Evolutionary conservation across 2,888 invertebrate genomes (phyloP), one percentile per base, ranked within the genome.

Genomic region (Aphelenchoides bicaudatus): DNA sequence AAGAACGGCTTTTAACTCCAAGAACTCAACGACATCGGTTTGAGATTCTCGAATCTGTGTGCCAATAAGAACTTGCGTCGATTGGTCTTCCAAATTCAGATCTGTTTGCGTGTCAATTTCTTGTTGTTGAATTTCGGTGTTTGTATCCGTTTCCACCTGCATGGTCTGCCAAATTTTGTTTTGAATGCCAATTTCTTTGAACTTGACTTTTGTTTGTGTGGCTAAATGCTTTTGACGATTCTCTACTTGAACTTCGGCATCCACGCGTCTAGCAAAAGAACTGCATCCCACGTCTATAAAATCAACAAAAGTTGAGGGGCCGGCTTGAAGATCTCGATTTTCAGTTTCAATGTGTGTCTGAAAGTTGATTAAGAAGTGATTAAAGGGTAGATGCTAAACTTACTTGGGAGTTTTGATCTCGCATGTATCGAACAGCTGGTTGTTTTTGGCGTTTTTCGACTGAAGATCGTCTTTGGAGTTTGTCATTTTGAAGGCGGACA

Each of bases 1-100:
- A 2, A 21, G 13, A 13, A 51, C 37, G 3, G 52, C 52, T 27
- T 30, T 51, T 25, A 51, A 23, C 3, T 51, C 37, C 13, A 34
- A 25, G 21, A 51, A 51, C 37, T 51, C 52, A 3, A 51, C 52
- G 16, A 34, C 37, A 25, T 51, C 52, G 2, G 52, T 51, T 51
- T 51, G 52, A 19, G 23, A 10, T 13, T 51, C 37, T 3, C 10
- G 10, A 6, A 10, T 21, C 16, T 30, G 10, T 6, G 25, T 10
- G 43, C 8, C 8, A 10, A 21, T 25, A n/a, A 25, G 16, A 10
- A 25, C 43, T n/a, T 43, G 43, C 10, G 25, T 25, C 43, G 6
- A n/a, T 25, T 43, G 43, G 6, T 43, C 43, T 16, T 16, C 27
- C 51, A 2, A 51, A 21, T 13, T 51, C 52, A 1, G 52, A n/a